Evolutionary conservation across 2,888 invertebrate genomes (phyloP).

Genomic region (Ditylenchus weischeri): DNA sequence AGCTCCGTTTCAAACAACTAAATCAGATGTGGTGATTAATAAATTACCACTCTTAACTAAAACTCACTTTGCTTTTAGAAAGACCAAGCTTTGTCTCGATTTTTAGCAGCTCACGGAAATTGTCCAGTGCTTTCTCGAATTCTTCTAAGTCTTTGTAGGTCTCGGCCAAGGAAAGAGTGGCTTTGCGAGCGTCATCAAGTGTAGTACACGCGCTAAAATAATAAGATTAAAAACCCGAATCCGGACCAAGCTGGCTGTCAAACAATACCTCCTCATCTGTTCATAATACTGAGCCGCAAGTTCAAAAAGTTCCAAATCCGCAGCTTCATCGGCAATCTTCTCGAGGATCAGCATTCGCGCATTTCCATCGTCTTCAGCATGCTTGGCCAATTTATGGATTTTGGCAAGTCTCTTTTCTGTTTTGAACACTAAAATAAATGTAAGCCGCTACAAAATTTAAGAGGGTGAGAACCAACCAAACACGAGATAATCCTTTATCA

Average conservation of each 20-base stretch:
- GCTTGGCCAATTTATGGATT: constrained; percentile 7
- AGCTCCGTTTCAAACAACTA: constrained; percentile 29
- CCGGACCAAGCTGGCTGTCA: too few species aligned
- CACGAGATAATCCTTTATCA: constrained; percentile 12
- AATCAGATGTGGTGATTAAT: background rate
- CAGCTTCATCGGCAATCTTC: constrained; percentile 28
- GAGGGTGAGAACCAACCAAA: constrained; percentile 8
- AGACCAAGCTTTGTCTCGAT: constrained; percentile 18
- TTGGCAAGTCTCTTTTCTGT: constrained; percentile 20
- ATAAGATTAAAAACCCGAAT: background rate
- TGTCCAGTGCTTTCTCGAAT: constrained; percentile 13
- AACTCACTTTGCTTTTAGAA: constrained; percentile 9
- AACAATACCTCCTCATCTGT: constrained; percentile 10
- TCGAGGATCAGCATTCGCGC: constrained; percentile 21
- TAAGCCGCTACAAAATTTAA: too few species aligned
- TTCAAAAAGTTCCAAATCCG: constrained; percentile 21
- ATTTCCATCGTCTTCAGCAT: background rate
- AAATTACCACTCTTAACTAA: background rate
- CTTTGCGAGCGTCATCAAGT: constrained; percentile 9
- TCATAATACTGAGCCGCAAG: constrained; percentile 24
- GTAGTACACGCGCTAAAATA: constrained; percentile 14
- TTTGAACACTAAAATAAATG: constrained; percentile 19
- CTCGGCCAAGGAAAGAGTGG: constrained; percentile 26
- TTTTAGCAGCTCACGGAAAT: constrained; percentile 18
- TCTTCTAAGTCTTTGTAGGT: constrained; percentile 25